phyloP scores from a whole-genome alignment of 2,797 vertebrate genomes.

The Cuculus canorus region DNA sequence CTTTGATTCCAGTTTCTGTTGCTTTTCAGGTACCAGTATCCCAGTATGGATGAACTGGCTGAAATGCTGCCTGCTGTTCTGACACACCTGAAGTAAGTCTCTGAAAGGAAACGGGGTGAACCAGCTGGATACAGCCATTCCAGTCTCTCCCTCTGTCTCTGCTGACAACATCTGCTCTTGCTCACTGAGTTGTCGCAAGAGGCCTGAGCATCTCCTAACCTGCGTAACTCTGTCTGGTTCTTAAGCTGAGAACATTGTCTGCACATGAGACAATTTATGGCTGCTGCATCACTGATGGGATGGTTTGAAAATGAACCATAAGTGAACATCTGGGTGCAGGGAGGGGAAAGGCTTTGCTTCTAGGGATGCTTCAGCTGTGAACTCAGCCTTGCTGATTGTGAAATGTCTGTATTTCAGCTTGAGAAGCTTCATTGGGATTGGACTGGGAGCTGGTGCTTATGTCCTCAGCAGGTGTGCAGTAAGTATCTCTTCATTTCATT shows the following conservation, averaged over 20 bases:
- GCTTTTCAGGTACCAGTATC: constrained; percentile 89
- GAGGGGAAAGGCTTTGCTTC: neutral
- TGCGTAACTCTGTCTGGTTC: neutral
- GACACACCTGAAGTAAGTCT: constrained; percentile 88
- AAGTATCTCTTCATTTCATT: constrained; percentile 73
- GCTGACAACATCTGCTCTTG: neutral
- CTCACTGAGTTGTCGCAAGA: neutral
- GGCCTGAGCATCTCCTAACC: neutral
- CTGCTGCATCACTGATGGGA: neutral
- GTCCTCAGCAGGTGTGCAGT: constrained; percentile 92
- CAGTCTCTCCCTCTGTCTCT: neutral
- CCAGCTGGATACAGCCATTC: neutral
- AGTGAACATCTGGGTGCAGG: neutral
- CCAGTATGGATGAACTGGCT: constrained; percentile 91
- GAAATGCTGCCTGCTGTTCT: constrained; percentile 92
- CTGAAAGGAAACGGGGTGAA: neutral
- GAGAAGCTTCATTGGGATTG: constrained; percentile 91
- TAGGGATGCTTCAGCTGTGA: neutral
- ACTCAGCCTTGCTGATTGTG: constrained; percentile 7
- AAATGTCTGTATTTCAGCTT: constrained; percentile 80
- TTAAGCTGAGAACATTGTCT: neutral
- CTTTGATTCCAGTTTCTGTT: neutral
- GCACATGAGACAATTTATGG: neutral
- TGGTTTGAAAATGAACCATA: neutral
- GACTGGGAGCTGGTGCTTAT: constrained; percentile 93